A percentile compares a stretch with the other conserved stretches of the same genome.
These are phyloP conservation scores for Hyalella azteca DNA, from an alignment of 2,888 invertebrate genomes.

Conservation along the genomic window DNA sequence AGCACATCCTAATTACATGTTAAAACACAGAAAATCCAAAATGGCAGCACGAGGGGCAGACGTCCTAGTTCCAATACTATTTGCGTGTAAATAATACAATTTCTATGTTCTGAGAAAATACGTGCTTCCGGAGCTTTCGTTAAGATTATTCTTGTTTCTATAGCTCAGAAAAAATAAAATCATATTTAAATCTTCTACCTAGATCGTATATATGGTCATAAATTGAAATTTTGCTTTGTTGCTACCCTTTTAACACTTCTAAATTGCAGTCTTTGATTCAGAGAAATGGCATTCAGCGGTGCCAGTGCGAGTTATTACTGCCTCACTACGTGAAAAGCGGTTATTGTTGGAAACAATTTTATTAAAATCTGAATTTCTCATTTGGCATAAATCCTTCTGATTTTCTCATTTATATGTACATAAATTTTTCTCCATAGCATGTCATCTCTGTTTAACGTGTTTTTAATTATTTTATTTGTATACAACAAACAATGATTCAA, in stretches of 20 bases:
- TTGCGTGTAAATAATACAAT: not conserved
- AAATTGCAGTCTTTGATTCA: not conserved
- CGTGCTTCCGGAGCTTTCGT: too few relatives aligned
- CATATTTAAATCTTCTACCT: not conserved
- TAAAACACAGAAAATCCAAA: conserved; percentile 48
- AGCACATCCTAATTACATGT: conserved; percentile 21
- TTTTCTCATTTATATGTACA: too few relatives aligned
- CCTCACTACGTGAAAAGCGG: conserved; percentile 4
- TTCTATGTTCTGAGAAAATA: too few relatives aligned
- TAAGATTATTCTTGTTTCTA: too few relatives aligned
- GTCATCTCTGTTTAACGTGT: too few relatives aligned
- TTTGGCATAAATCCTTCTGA: too few relatives aligned
- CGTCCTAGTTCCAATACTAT: conserved; percentile 46
- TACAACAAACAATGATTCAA: too few relatives aligned
- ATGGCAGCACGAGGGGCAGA: conserved; percentile 49
- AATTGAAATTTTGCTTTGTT: not conserved
- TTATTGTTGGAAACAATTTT: not conserved
- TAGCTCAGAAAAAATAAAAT: too few relatives aligned
- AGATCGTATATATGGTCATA: not conserved
- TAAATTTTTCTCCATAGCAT: too few relatives aligned
- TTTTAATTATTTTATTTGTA: too few relatives aligned
- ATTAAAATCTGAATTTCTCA: too few relatives aligned
- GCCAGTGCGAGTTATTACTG: conserved; percentile 26
- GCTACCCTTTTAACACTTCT: conserved; percentile 1
- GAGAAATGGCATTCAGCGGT: conserved; percentile 32